Base-by-base conservation (phyloP, 2,888 invertebrate species). In the Dryadula phaetusa region DNA sequence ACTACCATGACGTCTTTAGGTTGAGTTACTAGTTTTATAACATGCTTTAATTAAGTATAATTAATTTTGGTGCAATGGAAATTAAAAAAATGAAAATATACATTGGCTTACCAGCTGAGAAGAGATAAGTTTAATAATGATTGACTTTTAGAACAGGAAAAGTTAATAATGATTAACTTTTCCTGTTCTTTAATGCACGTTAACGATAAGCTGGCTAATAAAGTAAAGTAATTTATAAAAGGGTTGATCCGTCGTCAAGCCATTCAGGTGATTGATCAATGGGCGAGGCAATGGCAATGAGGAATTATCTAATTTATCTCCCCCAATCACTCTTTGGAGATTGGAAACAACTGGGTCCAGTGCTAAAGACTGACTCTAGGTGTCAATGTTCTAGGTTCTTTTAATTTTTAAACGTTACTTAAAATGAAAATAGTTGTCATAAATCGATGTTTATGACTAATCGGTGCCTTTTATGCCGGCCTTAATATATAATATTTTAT, bases 261-360 rank as follows among this genome's bases (percentile, higher is more conserved):
- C 63, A 66, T 66, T 60, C 47, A 54, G 3, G 40, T 69, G 69
- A 69, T 60, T 63, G 53, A 66, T 64, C 25, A 42, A 40, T 20
- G 44, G 61, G 47, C 25, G 18, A 22, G 66, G 32, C 22, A 40
- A 40, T 60, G 46, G 64, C 66, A 64, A 56, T 72, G 71, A 70
- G 64, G 58, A 70, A 71, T 71, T 64, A 64, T 63, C 58, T 58
- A 54, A 64, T 68, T 71, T 71, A 62, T 61, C 32, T 60, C n/a
- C 18, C 47, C 49, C 54, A 49, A 65, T 65, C 52, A 61, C 49
- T 56, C 28, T 64, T 54, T 14, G 18, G 54, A 68, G 54, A 65
- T 65, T 42, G 47, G 37, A 40, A 40, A 40, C 25, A 34, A 20
- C 10, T 1, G 49, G 32, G 62, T 32, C 44, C 49, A 28, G 10